A percentile compares a stretch with the other conserved stretches of the same genome.
phyloP scores from a whole-genome alignment of 2,797 vertebrate genomes.

The Melanotaenia trifasciata region DNA sequence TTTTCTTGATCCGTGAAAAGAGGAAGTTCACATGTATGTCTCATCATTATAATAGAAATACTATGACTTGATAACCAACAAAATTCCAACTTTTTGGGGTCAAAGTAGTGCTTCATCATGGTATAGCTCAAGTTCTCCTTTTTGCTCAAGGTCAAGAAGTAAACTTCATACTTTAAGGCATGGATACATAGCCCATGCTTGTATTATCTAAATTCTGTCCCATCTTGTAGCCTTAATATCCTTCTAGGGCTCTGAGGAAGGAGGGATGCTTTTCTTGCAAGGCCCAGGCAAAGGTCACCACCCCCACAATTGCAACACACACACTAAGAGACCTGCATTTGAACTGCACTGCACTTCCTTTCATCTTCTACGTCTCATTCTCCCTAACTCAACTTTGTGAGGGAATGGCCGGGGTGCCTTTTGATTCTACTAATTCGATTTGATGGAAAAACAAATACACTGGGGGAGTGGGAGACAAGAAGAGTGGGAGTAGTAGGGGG shows the following conservation, averaged over 20 bases:
- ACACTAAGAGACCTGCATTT: conserved; percentile 80
- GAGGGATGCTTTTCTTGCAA: conserved; percentile 74
- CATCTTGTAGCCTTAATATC: conserved; percentile 69
- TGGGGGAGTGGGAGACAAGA: conserved; percentile 73
- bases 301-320: conserved; percentile 64
- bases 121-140: conserved; percentile 34
- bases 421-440: conserved; percentile 89
- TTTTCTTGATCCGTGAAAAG: conserved; percentile 72
- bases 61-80: conserved; percentile 32
- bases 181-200: conserved; percentile 39
- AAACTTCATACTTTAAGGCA: conserved; percentile 16
- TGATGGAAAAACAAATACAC: conserved; percentile 88
- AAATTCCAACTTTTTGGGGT: conserved; percentile 28
- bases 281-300: conserved; percentile 80
- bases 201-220: conserved; percentile 64
- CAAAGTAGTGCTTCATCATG: conserved; percentile 35
- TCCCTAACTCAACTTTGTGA: conserved; percentile 84
- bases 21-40: conserved; percentile 72
- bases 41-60: conserved; percentile 21
- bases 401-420: conserved; percentile 83
- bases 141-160: conserved; percentile 27
- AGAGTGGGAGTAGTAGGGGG: conserved; percentile 68
- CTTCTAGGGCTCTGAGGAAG: conserved; percentile 73
- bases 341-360: conserved; percentile 83
- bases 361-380: conserved; percentile 82